Base-by-base conservation (phyloP, 2,888 invertebrate genomes). In the Schrankia costaestrigalis region DNA sequence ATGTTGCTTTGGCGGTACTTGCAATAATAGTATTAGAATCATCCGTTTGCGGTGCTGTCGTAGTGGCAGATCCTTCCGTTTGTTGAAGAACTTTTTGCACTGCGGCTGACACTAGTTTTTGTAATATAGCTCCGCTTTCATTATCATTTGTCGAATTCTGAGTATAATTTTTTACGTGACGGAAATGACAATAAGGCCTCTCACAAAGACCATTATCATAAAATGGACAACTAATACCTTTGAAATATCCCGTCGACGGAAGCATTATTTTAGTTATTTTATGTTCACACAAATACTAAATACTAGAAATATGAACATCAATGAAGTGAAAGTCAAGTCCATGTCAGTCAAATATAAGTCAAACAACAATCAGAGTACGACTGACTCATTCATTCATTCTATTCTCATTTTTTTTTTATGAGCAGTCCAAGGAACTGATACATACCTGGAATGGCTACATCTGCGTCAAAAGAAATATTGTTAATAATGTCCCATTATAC, bases 151-250 rank as follows among this genome's bases (percentile, higher is more conserved):
- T 43, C 37, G 77, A 67, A 49, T 74, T 80, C 44, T 75, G 75
- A 42, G 66, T 61, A 89, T 94, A 94, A 87, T 92, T 93, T 66
- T 91, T 93, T 53, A 91, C 90, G 80, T 97, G 97, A 68, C 94
- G 93, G 78, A 95, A 97, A 84, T 97, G 97, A 84, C 97, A 97
- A 80, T 97, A 96, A 11, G 97, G 96, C 63, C 97, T 90, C 56
- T 93, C 93, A 82, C 97, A 97, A 30, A 91, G 83, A 43, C 93
- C 93, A 70, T 89, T 91, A 63, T 93, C 92, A 74, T 91, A 95
- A 84, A 94, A 97, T 12, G 97, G 97, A 76, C 97, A 97, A 60
- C 90, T 91, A 48, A 96, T 91, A 61, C 92, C 91, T 82, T 94
- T 93, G 71, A 97, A 97, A 74, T 95, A 93, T 46, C 97, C 97